phyloP scores from a whole-genome alignment of 30 jellyfish, hydroid and myxozoan genomes.

The Hydra vulgaris region DNA sequence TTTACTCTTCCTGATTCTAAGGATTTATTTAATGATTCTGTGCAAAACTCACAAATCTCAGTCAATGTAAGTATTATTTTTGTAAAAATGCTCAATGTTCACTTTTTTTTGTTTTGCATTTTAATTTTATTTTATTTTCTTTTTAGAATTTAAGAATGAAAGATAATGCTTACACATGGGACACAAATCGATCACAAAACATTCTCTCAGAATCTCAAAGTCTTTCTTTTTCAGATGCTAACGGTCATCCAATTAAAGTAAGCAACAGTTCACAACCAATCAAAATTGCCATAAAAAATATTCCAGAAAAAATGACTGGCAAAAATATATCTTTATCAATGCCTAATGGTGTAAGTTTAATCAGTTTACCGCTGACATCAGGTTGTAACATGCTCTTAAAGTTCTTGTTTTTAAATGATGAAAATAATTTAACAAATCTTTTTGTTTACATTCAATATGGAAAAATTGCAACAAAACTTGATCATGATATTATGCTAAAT shows the following conservation, averaged over 20 bases:
- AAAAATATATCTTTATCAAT: constrained; percentile 8
- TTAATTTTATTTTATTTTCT: no score
- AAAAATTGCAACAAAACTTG: constrained; percentile 32
- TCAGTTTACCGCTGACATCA: not conserved
- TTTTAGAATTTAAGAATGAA: constrained; percentile 1
- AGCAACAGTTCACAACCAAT: constrained; percentile 8
- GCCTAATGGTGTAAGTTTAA: constrained; percentile 1
- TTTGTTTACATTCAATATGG: constrained; percentile 64
- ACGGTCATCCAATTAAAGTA: not conserved
- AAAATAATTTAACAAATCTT: constrained; percentile 33
- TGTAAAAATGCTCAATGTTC: no score
- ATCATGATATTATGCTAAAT: constrained; percentile 41
- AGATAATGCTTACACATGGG: constrained; percentile 7
- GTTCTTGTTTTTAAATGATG: constrained; percentile 16
- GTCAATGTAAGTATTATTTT: constrained; percentile 8
- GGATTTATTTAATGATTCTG: not conserved
- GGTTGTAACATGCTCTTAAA: constrained; percentile 4
- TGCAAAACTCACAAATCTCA: not conserved
- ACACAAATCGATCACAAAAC: constrained; percentile 1
- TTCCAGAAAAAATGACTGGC: not conserved
- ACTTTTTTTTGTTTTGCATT: no score
- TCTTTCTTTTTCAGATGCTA: not conserved
- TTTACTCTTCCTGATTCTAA: constrained; percentile 10
- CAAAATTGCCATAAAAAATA: not conserved
- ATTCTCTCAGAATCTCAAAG: not conserved